A percentile compares a stretch with the other conserved stretches of the same genome.
Conservation (phyloP, 2,797 vertebrate species). For the Hydrolagus colliei region DNA sequence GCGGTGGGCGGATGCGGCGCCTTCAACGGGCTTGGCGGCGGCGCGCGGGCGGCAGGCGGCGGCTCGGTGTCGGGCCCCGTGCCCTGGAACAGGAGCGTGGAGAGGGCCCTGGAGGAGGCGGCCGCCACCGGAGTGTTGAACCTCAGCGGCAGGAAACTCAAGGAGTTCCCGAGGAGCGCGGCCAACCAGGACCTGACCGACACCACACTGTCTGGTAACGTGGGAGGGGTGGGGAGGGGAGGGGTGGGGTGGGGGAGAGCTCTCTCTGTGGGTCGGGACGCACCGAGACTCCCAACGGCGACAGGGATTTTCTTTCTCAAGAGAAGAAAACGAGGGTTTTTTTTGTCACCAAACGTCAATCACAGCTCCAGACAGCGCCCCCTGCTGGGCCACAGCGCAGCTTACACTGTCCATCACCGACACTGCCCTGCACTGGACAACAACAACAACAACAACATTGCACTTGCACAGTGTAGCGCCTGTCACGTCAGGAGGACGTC, state of each 20-base stretch:
- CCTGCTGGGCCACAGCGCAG: too few relatives aligned
- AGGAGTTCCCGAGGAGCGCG: slow-evolving; percentile 89
- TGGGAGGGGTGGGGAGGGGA: background rate
- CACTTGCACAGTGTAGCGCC: too few relatives aligned
- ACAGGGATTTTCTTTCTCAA: background rate
- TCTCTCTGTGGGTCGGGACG: background rate
- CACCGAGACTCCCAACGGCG: background rate
- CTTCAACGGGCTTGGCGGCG: slow-evolving; percentile 38
- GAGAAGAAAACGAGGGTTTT: background rate
- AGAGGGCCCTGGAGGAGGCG: slow-evolving; percentile 86
- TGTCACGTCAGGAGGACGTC: too few relatives aligned
- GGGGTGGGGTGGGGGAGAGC: background rate
- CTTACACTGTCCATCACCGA: too few relatives aligned
- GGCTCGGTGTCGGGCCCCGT: slow-evolving; percentile 49
- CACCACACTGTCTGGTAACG: slow-evolving; percentile 84
- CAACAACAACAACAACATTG: too few relatives aligned
- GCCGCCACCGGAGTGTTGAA: slow-evolving; percentile 78
- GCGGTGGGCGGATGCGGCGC: slow-evolving; percentile 51
- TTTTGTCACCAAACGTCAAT: background rate
- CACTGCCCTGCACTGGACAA: too few relatives aligned
- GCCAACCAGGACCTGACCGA: slow-evolving; percentile 87
- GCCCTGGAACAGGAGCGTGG: slow-evolving; percentile 85
- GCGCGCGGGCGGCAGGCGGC: slow-evolving; percentile 41
- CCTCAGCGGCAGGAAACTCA: slow-evolving; percentile 93
- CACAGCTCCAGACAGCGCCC: background rate